Conservation (phyloP, 23 tunicate genomes). For the Clavelina lepadiformis region DNA sequence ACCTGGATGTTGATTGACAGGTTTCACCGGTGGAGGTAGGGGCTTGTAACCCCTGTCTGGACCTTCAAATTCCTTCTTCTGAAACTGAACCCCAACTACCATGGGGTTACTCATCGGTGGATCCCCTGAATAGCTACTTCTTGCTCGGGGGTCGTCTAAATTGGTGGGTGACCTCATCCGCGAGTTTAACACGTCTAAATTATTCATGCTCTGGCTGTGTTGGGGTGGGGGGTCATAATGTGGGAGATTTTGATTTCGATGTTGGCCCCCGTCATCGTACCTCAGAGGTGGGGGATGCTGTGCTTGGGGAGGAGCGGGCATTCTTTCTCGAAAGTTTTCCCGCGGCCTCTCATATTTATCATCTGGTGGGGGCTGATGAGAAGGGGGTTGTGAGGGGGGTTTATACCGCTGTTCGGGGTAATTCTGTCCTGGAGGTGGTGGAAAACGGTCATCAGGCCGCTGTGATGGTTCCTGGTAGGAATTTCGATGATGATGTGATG, state of each 20-base stretch:
- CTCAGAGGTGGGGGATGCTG: background rate
- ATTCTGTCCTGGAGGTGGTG: no score
- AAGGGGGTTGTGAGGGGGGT: no score
- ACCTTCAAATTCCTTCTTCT: conserved; percentile 1
- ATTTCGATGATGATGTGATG: no score
- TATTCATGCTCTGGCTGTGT: conserved; percentile 40
- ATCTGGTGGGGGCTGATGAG: no score
- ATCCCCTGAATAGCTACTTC: conserved; percentile 31
- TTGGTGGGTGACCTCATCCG: no score
- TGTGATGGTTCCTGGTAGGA: no score
- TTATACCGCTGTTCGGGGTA: no score
- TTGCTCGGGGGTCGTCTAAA: background rate
- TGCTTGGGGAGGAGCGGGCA: conserved; percentile 44
- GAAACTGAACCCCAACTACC: conserved; percentile 52
- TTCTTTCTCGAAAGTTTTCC: no score
- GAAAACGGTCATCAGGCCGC: no score
- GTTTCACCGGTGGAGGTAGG: background rate
- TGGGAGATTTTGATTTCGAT: background rate
- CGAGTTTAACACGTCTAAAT: conserved; percentile 10
- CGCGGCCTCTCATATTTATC: no score
- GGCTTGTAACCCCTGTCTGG: background rate
- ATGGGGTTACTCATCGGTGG: conserved; percentile 7
- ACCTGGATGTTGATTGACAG: background rate
- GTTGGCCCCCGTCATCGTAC: background rate
- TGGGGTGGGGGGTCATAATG: conserved; percentile 29